Base-by-base conservation (phyloP, 1,140 invertebrate species). In the Armadillidium nasatum region DNA sequence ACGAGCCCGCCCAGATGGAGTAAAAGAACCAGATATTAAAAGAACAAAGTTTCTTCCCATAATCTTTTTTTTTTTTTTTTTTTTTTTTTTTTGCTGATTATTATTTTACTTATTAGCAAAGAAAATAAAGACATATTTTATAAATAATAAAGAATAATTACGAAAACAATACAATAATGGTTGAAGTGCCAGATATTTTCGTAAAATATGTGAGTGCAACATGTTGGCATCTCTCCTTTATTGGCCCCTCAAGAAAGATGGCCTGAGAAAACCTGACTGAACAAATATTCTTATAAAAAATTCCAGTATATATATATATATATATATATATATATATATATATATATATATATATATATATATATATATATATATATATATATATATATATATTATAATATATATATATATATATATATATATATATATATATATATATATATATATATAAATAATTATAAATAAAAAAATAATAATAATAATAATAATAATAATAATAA, bases 191-290 rank as follows among this genome's bases (percentile, higher is more conserved):
- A 60, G 19, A 15, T 13, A 60, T 15, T 13, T 15, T 19, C 19
- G 50, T 19, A 60, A 60, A 13, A 19, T 60, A 13, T 3, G 11
- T 13, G 11, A 15, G 11, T 60, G 11, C 50, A 60, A 19, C 19
- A 19, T 60, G 11, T 19, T 60, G 50, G 50, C 50, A 60, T 2
- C 50, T 19, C 50, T 60, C 50, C 50, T 60, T 60, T 13, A 15
- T 60, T 60, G 50, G 50, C 50, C 50, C 19, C 50, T 60, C 50
- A 60, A 15, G 50, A 60, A 60, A 60, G 50, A 19, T 60, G 50
- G 50, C 50, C 50, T 19, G 50, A 60, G 19, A 60, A 60, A 60
- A 60, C 50, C 50, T 15, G 50, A 60, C 50, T 60, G 33, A 33
- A 33, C 33, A 33, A 33, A 33, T 33, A 33, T 33, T 33, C 33